Base-by-base conservation (phyloP, 1,140 invertebrate genomes). In the Polypedilum pembai region DNA sequence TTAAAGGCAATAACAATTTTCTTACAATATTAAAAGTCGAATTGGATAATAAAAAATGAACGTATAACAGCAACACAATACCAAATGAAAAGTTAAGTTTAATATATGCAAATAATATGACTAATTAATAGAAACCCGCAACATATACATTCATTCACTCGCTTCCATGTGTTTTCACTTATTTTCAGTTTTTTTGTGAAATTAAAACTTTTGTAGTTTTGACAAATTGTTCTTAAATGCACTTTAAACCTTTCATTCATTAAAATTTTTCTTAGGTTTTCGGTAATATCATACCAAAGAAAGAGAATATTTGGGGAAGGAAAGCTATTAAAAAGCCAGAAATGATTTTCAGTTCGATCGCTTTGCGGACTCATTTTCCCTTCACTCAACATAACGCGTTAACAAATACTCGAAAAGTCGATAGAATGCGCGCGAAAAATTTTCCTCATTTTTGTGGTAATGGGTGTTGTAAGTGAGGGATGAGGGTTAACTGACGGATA, bases 31-130 rank as follows among this genome's bases (percentile, higher is more conserved):
- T 20, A 69, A 69, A 69, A 69, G 20, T 18, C 20, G 17, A 69
- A 69, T 20, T 10, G 65, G 65, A 18, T 69, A 20, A 69, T 69
- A 69, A 69, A n/a, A 69, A 69, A 69, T 15, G 10, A 33, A 33
- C 24, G 24, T 33, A 33, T 33, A 33, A 33, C 24, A 33, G 24
- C 24, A 33, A 33, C 24, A 33, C 24, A 33, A 33, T 33, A 33
- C 24, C 24, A 33, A 33, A 33, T 33, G 24, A 33, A 33, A 33
- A 33, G 24, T 20, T 21, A 18, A 69, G 17, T 21, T 69, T 69
- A 69, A 69, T 69, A 69, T 69, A 69, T 69, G 65, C 65, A 69
- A 69, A 69, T 69, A 20, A 69, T 69, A 69, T 69, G 17, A 69
- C 65, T 69, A 69, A 69, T 69, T 69, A 69, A 69, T 69, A 18